A percentile compares a stretch with the other conserved stretches of the same genome.
These are phyloP conservation scores for Spinus pinus DNA, from an alignment of 2,797 vertebrate genomes.

Conservation along the genomic window DNA sequence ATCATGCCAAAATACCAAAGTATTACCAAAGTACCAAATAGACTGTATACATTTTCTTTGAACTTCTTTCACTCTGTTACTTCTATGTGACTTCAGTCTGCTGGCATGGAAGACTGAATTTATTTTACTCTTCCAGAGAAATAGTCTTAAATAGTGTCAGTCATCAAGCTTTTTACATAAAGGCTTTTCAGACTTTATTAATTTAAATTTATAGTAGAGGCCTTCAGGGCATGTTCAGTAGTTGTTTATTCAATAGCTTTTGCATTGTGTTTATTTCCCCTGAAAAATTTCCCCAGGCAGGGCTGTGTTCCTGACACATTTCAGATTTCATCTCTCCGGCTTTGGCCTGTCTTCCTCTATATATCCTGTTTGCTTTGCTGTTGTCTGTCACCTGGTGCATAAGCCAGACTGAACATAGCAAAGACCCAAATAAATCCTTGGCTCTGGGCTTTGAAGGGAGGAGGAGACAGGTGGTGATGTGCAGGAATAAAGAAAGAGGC, in stretches of 20 bases:
- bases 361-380: neutral
- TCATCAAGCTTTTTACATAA: neutral
- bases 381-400: neutral
- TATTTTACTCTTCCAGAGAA: neutral
- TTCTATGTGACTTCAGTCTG: neutral
- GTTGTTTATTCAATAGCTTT: neutral
- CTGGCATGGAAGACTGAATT: neutral
- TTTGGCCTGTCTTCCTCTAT: neutral
- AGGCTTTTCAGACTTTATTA: conserved; percentile 19
- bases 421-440: neutral
- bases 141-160: neutral
- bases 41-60: neutral
- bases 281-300: neutral
- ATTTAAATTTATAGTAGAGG: neutral
- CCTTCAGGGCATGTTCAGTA: neutral
- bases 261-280: conserved; percentile 15
- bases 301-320: neutral
- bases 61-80: neutral
- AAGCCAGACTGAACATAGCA: neutral
- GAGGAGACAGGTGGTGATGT: neutral
- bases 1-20: neutral
- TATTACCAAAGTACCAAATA: neutral
- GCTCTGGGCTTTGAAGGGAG: neutral
- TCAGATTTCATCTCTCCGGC: neutral
- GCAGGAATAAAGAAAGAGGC: neutral